phyloP scores from a whole-genome alignment of 2,888 invertebrate genomes.

The Zygogramma bicolorata region DNA sequence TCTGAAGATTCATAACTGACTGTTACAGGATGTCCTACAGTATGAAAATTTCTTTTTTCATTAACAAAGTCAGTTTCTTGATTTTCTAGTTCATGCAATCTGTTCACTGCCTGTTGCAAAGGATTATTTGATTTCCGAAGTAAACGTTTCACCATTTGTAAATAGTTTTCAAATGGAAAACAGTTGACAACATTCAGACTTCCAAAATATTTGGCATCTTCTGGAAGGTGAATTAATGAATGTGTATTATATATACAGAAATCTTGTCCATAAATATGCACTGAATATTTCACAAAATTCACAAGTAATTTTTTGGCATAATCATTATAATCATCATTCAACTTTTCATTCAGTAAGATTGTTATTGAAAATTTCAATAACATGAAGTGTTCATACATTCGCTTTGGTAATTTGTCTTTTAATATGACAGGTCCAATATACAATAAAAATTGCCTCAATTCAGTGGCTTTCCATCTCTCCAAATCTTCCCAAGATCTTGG shows the following conservation, averaged over 20 bases:
- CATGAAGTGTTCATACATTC: conserved; percentile 32
- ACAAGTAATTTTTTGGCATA: conserved; percentile 29
- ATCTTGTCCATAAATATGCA: conserved; percentile 29
- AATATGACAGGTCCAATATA: conserved; percentile 29
- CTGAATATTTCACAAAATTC: conserved; percentile 22
- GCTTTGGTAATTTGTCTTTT: conserved; percentile 24
- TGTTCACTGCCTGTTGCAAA: conserved; percentile 29
- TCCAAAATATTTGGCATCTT: conserved; percentile 29
- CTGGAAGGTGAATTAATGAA: conserved; percentile 27
- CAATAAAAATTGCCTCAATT: conserved; percentile 31
- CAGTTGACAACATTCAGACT: conserved; percentile 24
- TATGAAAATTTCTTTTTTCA: conserved; percentile 5
- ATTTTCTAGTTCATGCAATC: conserved; percentile 25
- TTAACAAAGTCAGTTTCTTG: conserved; percentile 4
- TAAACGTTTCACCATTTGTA: conserved; percentile 25
- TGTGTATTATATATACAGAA: conserved; percentile 32
- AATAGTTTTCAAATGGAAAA: conserved; percentile 35
- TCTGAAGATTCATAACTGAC: neutral
- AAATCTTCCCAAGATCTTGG: conserved; percentile 27
- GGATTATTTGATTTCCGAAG: conserved; percentile 29
- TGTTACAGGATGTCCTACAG: conserved; percentile 9
- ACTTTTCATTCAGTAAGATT: conserved; percentile 29
- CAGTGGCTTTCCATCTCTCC: conserved; percentile 34
- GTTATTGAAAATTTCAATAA: conserved; percentile 31
- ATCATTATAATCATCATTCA: conserved; percentile 32